Conservation (phyloP, 2,797 vertebrate genomes). For the Sebastes taczanowskii region DNA sequence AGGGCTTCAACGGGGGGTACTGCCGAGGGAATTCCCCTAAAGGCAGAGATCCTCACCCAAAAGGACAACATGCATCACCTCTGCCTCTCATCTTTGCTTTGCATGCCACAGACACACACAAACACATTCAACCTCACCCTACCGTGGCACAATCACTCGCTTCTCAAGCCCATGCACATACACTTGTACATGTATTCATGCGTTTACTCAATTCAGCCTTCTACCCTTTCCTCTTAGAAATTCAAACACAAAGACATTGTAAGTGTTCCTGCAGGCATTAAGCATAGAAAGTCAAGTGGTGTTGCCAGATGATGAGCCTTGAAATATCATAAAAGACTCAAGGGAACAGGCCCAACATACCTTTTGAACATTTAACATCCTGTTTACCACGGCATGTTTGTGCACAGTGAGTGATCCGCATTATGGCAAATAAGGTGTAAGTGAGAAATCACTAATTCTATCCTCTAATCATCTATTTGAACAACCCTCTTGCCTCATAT, state of each 20-base stretch:
- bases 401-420: conserved; percentile 15
- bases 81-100: conserved; percentile 41
- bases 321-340: conserved; percentile 45
- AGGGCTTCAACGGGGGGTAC: conserved; percentile 33
- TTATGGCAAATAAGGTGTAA: conserved; percentile 5
- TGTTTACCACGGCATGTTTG: conserved; percentile 29
- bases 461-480: conserved; percentile 7
- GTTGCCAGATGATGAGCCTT: conserved; percentile 49
- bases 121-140: neutral
- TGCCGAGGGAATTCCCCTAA: conserved; percentile 58
- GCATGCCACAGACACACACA: conserved; percentile 40
- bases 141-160: neutral
- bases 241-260: conserved; percentile 32
- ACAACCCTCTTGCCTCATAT: neutral
- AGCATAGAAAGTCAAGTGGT: conserved; percentile 25
- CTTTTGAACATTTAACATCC: conserved; percentile 36
- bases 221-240: neutral
- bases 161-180: neutral
- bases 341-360: conserved; percentile 18
- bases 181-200: conserved; percentile 18
- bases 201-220: conserved; percentile 3
- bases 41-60: conserved; percentile 55
- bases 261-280: conserved; percentile 35
- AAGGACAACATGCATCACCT: conserved; percentile 56
- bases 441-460: conserved; percentile 4